Conservation (phyloP, 2,797 vertebrate genomes). For the Holocentrus rufus region DNA sequence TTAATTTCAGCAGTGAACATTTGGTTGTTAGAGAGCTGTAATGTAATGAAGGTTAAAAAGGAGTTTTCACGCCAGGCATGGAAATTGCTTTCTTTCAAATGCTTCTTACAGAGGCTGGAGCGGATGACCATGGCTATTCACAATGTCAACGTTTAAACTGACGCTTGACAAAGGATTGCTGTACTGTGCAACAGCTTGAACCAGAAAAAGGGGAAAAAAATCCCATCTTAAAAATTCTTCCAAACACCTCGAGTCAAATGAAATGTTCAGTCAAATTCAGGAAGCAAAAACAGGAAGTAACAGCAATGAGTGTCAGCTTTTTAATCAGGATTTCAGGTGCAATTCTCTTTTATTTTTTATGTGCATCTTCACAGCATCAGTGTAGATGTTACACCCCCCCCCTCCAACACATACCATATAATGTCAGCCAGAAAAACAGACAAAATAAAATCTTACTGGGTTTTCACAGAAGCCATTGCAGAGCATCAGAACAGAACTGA, state of each 20-base stretch:
- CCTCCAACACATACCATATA: slow-evolving; percentile 7
- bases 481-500: slow-evolving; percentile 2
- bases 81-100: slow-evolving; percentile 66
- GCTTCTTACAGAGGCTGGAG: slow-evolving; percentile 33
- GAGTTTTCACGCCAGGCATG: slow-evolving; percentile 53
- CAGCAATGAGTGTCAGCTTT: neutral
- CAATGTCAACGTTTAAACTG: slow-evolving; percentile 7
- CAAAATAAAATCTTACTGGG: slow-evolving; percentile 2
- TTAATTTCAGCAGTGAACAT: slow-evolving; percentile 68
- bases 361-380: slow-evolving; percentile 16
- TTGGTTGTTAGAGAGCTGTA: slow-evolving; percentile 53
- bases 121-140: neutral
- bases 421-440: slow-evolving; percentile 13
- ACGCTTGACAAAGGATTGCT: slow-evolving; percentile 18
- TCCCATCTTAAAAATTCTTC: neutral
- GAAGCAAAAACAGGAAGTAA: slow-evolving; percentile 11
- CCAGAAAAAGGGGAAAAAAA: slow-evolving; percentile 32
- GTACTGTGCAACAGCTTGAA: neutral
- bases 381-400: neutral
- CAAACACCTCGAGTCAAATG: slow-evolving; percentile 48
- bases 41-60: slow-evolving; percentile 73
- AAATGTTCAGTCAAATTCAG: slow-evolving; percentile 39
- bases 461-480: neutral
- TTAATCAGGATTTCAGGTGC: slow-evolving; percentile 31
- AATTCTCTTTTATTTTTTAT: slow-evolving; percentile 11